Evolutionary conservation across 2,888 invertebrate genomes (phyloP).

Genomic region (Venusia cambrica): DNA sequence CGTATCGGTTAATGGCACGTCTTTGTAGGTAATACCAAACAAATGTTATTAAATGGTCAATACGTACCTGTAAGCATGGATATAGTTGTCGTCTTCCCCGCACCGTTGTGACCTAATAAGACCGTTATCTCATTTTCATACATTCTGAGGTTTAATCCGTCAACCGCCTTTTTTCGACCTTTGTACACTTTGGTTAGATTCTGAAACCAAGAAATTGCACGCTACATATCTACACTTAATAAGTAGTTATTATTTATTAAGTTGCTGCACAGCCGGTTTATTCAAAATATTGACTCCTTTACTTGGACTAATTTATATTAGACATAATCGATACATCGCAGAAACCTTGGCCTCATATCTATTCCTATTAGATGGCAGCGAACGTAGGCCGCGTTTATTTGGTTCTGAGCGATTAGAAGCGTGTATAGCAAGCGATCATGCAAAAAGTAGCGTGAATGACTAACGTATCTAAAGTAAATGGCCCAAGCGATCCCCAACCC

Average conservation of each 20-base stretch:
- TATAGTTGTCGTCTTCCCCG: conserved; percentile 97
- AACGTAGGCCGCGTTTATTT: no score
- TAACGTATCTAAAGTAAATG: no score
- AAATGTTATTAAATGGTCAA: no score
- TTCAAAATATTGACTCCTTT: no score
- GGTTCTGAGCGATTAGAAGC: no score
- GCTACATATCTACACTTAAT: conserved; percentile 3
- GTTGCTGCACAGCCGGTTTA: no score
- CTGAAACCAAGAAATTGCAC: conserved; percentile 37
- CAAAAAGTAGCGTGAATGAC: no score
- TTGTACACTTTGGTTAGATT: conserved; percentile 84
- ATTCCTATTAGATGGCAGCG: no score
- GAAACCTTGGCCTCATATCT: conserved; percentile 13
- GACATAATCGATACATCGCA: conserved; percentile 8
- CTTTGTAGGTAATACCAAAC: no score
- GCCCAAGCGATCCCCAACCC: no score
- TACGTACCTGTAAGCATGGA: conserved; percentile 92
- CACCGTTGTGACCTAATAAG: conserved; percentile 86
- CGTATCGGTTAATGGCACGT: no score
- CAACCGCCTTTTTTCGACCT: conserved; percentile 82
- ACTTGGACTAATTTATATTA: conserved; percentile 2
- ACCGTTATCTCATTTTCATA: conserved; percentile 95
- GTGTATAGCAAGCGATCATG: no score
- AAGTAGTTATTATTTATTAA: neutral
- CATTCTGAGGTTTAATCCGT: conserved; percentile 88